These are phyloP conservation scores for Ceramica pisi DNA, from an alignment of 2,888 invertebrate genomes.

Conservation along the genomic window DNA sequence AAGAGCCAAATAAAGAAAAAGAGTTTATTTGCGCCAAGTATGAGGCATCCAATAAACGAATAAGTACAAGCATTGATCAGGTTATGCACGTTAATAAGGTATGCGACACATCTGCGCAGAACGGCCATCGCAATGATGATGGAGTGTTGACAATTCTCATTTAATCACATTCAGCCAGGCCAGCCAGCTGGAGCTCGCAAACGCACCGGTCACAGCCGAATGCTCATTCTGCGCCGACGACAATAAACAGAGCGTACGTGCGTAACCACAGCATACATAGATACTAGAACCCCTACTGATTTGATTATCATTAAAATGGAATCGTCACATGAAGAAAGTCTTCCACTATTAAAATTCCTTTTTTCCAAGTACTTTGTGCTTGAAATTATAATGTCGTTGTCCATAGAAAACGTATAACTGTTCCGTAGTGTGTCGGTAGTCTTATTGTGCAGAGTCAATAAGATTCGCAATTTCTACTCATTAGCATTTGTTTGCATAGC, in stretches of 20 bases:
- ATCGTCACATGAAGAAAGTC: background rate
- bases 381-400: background rate
- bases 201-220: background rate
- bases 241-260: background rate
- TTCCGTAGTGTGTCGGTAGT: background rate
- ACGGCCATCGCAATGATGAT: too few species aligned
- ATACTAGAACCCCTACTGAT: too few species aligned
- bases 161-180: background rate
- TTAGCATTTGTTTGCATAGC: background rate
- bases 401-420: background rate
- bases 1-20: background rate
- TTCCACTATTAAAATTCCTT: background rate
- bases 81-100: too few species aligned
- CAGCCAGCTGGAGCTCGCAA: background rate
- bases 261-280: background rate
- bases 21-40: too few species aligned
- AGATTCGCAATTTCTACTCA: background rate
- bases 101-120: too few species aligned
- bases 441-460: too few species aligned
- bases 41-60: too few species aligned
- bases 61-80: too few species aligned
- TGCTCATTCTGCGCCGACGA: background rate
- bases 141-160: too few species aligned
- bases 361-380: background rate
- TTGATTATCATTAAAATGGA: background rate